Evolutionary conservation across 1,140 invertebrate genomes (phyloP), one percentile per base, ranked within the genome.

Genomic region (Spodoptera frugiperda): DNA sequence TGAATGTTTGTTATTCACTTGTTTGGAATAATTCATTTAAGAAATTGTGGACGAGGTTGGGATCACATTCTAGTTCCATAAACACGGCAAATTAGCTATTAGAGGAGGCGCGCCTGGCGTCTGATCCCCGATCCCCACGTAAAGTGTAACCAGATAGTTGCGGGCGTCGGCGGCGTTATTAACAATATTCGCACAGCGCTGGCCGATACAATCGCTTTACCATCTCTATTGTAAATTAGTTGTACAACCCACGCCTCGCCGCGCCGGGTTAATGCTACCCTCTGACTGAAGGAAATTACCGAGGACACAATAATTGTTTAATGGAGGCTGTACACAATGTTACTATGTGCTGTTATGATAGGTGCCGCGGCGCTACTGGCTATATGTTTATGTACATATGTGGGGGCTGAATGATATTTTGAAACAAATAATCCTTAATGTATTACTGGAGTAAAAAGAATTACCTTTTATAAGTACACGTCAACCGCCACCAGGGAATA

Each of bases 51-150:
- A 15, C 15, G 19, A 63, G 57, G n/a, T 3, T 12, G 15, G 33
- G 15, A 63, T 12, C 59, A 44, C 11, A 44, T 63, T 44, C 30
- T 63, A 10, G 3, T 39, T 39, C 59, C 59, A 44, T 63, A 63
- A 44, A 63, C 59, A 63, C 15, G n/a, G 33, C 33, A 63, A 63
- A 63, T 63, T 63, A 63, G n/a, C n/a, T 44, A 63, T 39, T 39
- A 63, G 59, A n/a, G n/a, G 33, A 30, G 54, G 33, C 21, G 54
- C 54, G 54, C 8, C 21, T 30, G 21, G 53, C 14, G 54, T 25
- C 33, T 44, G 59, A 63, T 33, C 59, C 59, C 44, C 59, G 57
- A 30, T 15, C 19, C 51, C 9, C 19, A 25, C 30, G 33, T 63
- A 44, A 17, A 44, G 33, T 11, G 59, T 17, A 57, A 57, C 21